Evolutionary conservation across 2,797 vertebrate species (phyloP).

Genomic region (Rhinogobio ventralis): DNA sequence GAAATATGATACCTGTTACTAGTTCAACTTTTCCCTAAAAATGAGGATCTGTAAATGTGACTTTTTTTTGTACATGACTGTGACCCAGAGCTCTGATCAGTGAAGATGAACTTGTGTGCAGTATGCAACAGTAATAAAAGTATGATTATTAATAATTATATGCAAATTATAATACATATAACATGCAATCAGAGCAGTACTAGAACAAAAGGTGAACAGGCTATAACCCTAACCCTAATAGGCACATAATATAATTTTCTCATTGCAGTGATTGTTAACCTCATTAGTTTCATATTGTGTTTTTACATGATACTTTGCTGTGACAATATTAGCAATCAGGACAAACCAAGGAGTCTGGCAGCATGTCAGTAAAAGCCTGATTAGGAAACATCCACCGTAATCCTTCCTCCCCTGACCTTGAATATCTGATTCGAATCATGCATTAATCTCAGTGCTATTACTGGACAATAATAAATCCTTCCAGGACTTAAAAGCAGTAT

Average conservation of each 20-base stretch:
- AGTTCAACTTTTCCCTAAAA: too few species aligned
- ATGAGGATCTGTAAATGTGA: too few species aligned
- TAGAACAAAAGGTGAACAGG: background rate
- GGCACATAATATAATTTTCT: background rate
- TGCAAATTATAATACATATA: background rate
- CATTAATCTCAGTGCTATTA: conserved; percentile 14
- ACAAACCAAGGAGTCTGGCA: background rate
- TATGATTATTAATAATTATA: background rate
- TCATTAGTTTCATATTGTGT: background rate
- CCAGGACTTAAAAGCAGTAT: background rate
- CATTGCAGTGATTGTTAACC: background rate
- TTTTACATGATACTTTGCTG: background rate
- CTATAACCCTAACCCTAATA: background rate
- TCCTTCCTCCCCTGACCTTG: conserved; percentile 28
- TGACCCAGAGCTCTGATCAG: background rate
- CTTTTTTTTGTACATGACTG: too few species aligned
- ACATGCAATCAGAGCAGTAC: background rate
- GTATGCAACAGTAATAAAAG: background rate
- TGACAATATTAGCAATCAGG: background rate
- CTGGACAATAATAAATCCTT: conserved; percentile 4
- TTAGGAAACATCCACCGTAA: conserved; percentile 35
- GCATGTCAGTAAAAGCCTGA: conserved; percentile 4
- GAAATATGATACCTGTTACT: background rate
- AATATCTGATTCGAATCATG: conserved; percentile 34
- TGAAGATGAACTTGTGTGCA: background rate